These are phyloP conservation scores for Ficedula albicollis DNA, from an alignment of 2,797 vertebrate genomes.

Conservation along the genomic window DNA sequence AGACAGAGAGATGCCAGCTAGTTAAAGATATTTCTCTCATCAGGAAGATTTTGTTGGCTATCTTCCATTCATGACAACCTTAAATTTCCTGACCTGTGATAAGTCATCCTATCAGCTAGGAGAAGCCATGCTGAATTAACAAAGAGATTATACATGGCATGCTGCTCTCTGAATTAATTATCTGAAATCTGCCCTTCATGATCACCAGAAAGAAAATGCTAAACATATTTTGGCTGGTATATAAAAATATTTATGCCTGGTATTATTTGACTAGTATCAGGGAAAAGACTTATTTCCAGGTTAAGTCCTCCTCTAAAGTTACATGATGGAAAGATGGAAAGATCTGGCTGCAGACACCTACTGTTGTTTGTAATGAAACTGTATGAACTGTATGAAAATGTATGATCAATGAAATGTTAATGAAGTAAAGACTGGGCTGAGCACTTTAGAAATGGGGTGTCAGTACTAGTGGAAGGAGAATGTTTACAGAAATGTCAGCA, in stretches of 20 bases:
- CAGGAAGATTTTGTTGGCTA: neutral
- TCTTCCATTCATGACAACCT: neutral
- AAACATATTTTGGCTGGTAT: neutral
- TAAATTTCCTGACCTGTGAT: neutral
- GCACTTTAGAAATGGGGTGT: neutral
- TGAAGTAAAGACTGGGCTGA: neutral
- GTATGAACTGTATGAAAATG: too few relatives aligned
- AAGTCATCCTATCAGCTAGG: neutral
- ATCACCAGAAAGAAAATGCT: neutral
- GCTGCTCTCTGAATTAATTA: neutral
- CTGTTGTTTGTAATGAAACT: neutral
- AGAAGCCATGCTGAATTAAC: neutral
- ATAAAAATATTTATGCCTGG: neutral
- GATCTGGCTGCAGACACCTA: neutral
- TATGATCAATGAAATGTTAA: neutral
- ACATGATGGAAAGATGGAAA: neutral
- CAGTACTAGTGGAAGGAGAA: neutral
- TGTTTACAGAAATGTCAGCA: neutral
- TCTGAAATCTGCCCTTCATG: neutral
- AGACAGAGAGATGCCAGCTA: neutral
- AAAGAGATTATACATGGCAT: neutral
- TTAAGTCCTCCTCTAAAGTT: neutral
- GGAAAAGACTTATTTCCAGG: neutral
- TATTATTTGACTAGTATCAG: neutral
- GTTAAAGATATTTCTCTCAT: neutral